A percentile compares a stretch with the other conserved stretches of the same genome.
These are phyloP conservation scores for Callaeas wilsoni DNA, from an alignment of 2,113 vertebrate species.

Conservation along the genomic window DNA sequence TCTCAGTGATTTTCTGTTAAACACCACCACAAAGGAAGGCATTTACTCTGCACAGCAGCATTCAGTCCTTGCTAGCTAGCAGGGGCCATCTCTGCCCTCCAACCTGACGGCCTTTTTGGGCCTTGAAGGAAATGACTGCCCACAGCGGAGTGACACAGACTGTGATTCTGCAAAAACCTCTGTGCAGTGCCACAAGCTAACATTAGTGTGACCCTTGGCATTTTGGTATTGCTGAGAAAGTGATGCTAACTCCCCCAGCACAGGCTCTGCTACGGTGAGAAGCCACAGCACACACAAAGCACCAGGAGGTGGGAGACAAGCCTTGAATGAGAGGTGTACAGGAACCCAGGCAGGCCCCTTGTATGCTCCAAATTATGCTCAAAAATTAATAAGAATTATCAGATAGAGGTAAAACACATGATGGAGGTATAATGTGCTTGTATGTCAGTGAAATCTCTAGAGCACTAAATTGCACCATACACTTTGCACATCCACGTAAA, in stretches of 20 bases:
- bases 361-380: not conserved
- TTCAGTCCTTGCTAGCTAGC: not conserved
- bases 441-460: not conserved
- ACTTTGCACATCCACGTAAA: not conserved
- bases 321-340: not conserved
- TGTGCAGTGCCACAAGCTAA: not conserved
- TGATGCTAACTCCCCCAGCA: not conserved
- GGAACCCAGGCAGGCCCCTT: not conserved
- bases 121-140: not conserved
- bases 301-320: not conserved
- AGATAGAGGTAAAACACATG: not conserved
- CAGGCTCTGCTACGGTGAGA: not conserved
- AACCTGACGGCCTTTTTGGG: not conserved
- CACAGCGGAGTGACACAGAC: not conserved
- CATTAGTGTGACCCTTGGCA: not conserved
- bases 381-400: not conserved
- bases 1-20: not conserved
- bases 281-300: fast-evolving
- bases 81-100: not conserved
- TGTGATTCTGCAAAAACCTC: not conserved
- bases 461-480: not conserved
- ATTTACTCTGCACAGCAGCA: not conserved
- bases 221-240: not conserved
- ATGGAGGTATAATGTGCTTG: not conserved
- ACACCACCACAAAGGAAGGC: not conserved